Conservation (phyloP, 2,888 invertebrate genomes). For the Dryomyza anilis region DNA sequence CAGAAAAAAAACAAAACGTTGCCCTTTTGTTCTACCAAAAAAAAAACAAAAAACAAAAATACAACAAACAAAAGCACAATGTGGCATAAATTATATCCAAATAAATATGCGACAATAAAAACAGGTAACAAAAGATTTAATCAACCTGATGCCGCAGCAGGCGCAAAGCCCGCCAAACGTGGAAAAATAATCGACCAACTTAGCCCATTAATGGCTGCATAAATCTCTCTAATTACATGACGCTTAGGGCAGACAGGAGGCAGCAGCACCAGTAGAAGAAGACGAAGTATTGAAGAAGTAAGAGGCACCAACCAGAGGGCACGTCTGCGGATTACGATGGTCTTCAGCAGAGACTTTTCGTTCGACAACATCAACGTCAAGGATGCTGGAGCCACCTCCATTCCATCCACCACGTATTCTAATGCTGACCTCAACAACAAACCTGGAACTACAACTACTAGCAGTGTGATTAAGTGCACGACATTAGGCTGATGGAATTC, state of each 20-base stretch:
- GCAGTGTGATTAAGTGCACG: too few species aligned
- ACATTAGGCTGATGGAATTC: too few species aligned
- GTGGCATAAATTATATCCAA: slow-evolving; percentile 37
- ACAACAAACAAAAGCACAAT: slow-evolving; percentile 2
- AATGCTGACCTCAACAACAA: too few species aligned
- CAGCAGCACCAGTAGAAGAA: too few species aligned
- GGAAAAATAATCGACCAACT: slow-evolving; percentile 41
- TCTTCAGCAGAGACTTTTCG: slow-evolving; percentile 14
- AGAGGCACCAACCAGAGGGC: not conserved
- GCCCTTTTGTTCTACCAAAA: not conserved
- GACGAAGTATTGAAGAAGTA: not conserved
- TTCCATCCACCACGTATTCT: too few species aligned
- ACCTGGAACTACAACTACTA: too few species aligned
- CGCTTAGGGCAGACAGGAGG: slow-evolving; percentile 31
- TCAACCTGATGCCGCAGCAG: slow-evolving; percentile 37
- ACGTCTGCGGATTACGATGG: too few species aligned
- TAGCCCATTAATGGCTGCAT: slow-evolving; percentile 45
- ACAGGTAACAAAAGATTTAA: slow-evolving; percentile 43
- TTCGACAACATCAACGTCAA: too few species aligned
- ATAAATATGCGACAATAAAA: slow-evolving; percentile 42
- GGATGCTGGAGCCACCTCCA: too few species aligned
- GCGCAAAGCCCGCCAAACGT: not conserved
- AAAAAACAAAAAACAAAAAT: not conserved
- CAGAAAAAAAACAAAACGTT: not conserved
- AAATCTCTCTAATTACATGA: slow-evolving; percentile 44